Percentiles rank a stretch among this genome's conserved stretches.
Evolutionary conservation across 2,888 invertebrate species (phyloP).

Genomic region (Leptinotarsa juncta): DNA sequence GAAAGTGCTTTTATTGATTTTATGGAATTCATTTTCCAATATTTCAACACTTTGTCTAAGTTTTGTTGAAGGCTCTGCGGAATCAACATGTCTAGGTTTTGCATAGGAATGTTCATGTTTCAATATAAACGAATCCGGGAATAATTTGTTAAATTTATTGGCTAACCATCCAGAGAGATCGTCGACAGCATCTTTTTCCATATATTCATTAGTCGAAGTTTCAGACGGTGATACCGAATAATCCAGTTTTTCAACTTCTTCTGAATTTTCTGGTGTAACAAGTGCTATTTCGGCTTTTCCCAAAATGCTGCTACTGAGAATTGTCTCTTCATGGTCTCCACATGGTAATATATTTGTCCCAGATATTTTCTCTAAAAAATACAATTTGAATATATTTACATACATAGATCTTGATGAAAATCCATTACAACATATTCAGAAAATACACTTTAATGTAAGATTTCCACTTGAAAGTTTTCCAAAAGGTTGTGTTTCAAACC

Average conservation of each 20-base stretch:
- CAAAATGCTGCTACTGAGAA: background rate
- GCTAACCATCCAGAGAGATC: slow-evolving; percentile 7
- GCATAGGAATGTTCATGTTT: slow-evolving; percentile 9
- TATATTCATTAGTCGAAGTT: background rate
- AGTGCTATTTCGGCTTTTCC: background rate
- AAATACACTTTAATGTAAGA: too few relatives aligned
- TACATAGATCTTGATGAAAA: too few relatives aligned
- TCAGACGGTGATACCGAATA: background rate
- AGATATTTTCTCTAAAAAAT: background rate
- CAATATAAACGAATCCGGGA: background rate
- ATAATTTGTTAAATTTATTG: background rate
- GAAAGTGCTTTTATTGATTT: background rate
- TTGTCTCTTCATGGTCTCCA: background rate
- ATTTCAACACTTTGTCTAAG: background rate
- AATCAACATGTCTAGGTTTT: slow-evolving; percentile 15
- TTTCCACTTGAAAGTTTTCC: too few relatives aligned
- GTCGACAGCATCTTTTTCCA: slow-evolving; percentile 3
- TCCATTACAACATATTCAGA: too few relatives aligned
- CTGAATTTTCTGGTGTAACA: background rate
- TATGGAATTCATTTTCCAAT: background rate
- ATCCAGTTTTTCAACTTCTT: background rate
- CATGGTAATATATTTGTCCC: slow-evolving; percentile 2
- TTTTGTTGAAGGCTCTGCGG: slow-evolving; percentile 7
- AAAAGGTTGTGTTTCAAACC: too few relatives aligned
- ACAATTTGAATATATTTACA: too few relatives aligned